These are phyloP conservation scores for Pristionchus exspectatus DNA, from an alignment of 2,888 invertebrate genomes.

Conservation along the genomic window DNA sequence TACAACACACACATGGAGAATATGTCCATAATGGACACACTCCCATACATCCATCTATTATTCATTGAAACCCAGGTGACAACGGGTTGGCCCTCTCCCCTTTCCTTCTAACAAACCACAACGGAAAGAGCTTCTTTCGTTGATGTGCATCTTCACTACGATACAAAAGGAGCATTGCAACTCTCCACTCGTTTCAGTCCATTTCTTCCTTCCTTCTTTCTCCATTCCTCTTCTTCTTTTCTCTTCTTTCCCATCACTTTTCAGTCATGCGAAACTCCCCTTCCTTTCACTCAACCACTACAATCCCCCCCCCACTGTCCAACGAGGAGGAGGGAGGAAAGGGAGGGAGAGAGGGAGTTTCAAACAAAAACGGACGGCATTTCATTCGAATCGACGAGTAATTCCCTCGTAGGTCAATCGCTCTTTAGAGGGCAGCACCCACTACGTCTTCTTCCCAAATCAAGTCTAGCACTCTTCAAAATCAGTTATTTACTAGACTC, in stretches of 20 bases:
- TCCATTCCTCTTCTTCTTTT: neutral
- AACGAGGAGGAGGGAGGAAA: neutral
- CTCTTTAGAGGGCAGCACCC: constrained; percentile 19
- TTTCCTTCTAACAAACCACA: neutral
- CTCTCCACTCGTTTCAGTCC: constrained; percentile 32
- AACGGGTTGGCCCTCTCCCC: neutral
- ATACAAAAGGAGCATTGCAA: neutral
- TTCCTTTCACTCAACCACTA: constrained; percentile 48
- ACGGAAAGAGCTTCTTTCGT: neutral
- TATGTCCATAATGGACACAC: constrained; percentile 39
- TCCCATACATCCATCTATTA: constrained; percentile 30
- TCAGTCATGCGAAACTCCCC: constrained; percentile 43
- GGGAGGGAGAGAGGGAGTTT: neutral
- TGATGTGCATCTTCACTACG: neutral
- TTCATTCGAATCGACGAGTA: neutral
- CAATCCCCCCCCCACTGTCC: constrained; percentile 20
- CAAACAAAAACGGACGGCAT: neutral
- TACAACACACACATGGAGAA: constrained; percentile 17
- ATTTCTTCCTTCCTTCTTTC: constrained; percentile 23
- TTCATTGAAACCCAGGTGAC: constrained; percentile 40
- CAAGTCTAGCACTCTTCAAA: neutral
- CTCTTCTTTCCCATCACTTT: constrained; percentile 34
- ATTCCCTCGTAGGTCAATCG: constrained; percentile 23
- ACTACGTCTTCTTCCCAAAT: neutral
- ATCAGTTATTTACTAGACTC: neutral